Conservation (phyloP, 2,113 vertebrate species). For the Martes martes region DNA sequence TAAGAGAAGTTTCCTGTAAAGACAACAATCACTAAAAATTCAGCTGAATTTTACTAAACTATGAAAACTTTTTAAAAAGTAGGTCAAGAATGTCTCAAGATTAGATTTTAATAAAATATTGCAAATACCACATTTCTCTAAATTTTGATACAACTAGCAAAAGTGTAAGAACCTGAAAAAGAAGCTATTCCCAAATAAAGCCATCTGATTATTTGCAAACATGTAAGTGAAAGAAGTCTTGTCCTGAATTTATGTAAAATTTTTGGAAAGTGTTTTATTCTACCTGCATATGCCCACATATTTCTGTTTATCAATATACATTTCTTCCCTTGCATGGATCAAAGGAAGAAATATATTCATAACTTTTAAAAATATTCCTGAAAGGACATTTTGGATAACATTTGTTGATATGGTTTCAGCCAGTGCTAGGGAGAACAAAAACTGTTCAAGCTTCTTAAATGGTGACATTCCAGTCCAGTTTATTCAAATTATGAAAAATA, state of each 20-base stretch:
- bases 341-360: not conserved
- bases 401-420: not conserved
- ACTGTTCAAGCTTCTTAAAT: not conserved
- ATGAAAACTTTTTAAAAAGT: slow-evolving; percentile 65
- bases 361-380: not conserved
- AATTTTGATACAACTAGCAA: slow-evolving; percentile 46
- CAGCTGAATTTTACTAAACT: slow-evolving; percentile 49
- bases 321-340: not conserved
- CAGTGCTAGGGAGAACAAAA: not conserved
- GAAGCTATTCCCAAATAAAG: slow-evolving; percentile 37
- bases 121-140: slow-evolving; percentile 34
- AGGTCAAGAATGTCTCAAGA: slow-evolving; percentile 57
- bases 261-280: slow-evolving; percentile 1
- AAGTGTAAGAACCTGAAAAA: slow-evolving; percentile 31
- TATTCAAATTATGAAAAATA: not conserved
- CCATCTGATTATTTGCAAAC: slow-evolving; percentile 44
- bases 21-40: slow-evolving; percentile 40
- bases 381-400: not conserved
- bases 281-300: not conserved
- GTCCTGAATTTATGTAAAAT: not conserved
- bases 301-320: not conserved
- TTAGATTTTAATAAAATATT: slow-evolving; percentile 66
- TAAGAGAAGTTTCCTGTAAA: not conserved
- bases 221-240: not conserved
- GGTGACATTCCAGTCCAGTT: not conserved